Percentiles rank a stretch among this genome's conserved stretches.
These are phyloP conservation scores for Drosophila teissieri DNA, from an alignment of 1,140 invertebrate genomes.

Conservation along the genomic window DNA sequence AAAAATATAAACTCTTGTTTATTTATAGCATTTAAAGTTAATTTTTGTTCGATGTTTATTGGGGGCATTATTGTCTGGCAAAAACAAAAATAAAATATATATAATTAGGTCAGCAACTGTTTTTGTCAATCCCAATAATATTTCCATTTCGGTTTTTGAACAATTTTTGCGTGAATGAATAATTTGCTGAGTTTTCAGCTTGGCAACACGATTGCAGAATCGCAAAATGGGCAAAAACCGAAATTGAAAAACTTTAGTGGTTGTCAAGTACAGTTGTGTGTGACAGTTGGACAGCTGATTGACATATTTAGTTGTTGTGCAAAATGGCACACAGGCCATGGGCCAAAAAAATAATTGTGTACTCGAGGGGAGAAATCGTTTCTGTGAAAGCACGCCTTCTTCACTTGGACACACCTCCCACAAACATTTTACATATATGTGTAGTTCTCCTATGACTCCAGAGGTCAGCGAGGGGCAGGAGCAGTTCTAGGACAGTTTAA, in stretches of 20 bases:
- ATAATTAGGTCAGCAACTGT: constrained; percentile 78
- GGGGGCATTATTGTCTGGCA: constrained; percentile 19
- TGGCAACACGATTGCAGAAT: constrained; percentile 51
- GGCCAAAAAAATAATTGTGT: constrained; percentile 45
- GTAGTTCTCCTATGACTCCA: neutral
- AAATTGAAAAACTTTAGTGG: constrained; percentile 49
- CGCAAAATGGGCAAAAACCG: constrained; percentile 41
- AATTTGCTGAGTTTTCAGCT: constrained; percentile 8
- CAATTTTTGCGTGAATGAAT: constrained; percentile 36
- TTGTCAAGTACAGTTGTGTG: constrained; percentile 58
- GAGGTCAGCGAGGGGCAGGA: constrained; percentile 15
- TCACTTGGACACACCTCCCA: constrained; percentile 30
- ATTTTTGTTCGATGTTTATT: constrained; percentile 30
- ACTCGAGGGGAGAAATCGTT: constrained; percentile 30
- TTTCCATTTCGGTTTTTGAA: constrained; percentile 35
- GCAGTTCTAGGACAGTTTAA: constrained; percentile 22
- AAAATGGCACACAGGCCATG: constrained; percentile 65
- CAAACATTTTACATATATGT: constrained; percentile 4
- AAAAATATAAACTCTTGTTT: constrained; percentile 18
- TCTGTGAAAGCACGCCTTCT: constrained; percentile 15
- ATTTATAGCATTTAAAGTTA: constrained; percentile 27
- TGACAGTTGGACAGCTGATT: constrained; percentile 72
- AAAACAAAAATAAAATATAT: constrained; percentile 48
- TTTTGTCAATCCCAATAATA: constrained; percentile 75
- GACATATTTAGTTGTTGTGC: constrained; percentile 76